A percentile compares a stretch with the other conserved stretches of the same genome.
phyloP scores from a whole-genome alignment of 2,888 invertebrate genomes.

The Lycophotia porphyrea region DNA sequence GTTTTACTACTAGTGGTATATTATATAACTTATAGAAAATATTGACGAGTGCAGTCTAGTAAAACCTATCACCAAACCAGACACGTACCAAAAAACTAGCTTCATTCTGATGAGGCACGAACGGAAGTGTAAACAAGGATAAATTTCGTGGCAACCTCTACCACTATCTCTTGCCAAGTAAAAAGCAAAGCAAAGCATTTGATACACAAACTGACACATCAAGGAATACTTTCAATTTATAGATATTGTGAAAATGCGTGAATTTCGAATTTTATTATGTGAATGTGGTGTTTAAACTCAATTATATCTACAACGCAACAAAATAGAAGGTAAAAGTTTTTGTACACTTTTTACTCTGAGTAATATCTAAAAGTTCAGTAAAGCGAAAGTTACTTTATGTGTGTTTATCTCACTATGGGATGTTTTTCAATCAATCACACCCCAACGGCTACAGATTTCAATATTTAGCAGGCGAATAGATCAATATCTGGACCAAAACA shows the following conservation, averaged over 20 bases:
- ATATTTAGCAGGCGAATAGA: neutral
- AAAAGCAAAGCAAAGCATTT: slow-evolving; percentile 3
- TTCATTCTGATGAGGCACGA: neutral
- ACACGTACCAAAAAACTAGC: neutral
- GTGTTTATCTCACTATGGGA: neutral
- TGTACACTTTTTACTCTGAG: neutral
- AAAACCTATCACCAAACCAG: neutral
- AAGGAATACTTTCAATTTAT: slow-evolving; percentile 4
- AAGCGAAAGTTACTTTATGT: neutral
- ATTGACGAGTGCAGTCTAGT: slow-evolving; percentile 3
- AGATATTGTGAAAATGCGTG: slow-evolving; percentile 33
- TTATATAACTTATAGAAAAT: slow-evolving; percentile 11
- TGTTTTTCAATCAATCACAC: neutral
- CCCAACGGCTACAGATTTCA: neutral
- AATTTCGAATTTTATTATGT: slow-evolving; percentile 17
- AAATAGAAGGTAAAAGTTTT: slow-evolving; percentile 17
- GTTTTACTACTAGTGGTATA: slow-evolving; percentile 45
- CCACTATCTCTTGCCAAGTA: slow-evolving; percentile 2
- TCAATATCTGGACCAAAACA: neutral
- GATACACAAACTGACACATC: slow-evolving; percentile 2
- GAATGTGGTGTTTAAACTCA: slow-evolving; percentile 14
- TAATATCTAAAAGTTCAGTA: neutral
- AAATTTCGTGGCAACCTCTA: slow-evolving; percentile 1
- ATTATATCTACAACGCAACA: slow-evolving; percentile 6
- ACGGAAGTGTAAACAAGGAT: slow-evolving; percentile 2